A percentile compares a stretch with the other conserved stretches of the same genome.
phyloP scores from a whole-genome alignment of 1,140 invertebrate genomes.

The Caenorhabditis elegans region DNA sequence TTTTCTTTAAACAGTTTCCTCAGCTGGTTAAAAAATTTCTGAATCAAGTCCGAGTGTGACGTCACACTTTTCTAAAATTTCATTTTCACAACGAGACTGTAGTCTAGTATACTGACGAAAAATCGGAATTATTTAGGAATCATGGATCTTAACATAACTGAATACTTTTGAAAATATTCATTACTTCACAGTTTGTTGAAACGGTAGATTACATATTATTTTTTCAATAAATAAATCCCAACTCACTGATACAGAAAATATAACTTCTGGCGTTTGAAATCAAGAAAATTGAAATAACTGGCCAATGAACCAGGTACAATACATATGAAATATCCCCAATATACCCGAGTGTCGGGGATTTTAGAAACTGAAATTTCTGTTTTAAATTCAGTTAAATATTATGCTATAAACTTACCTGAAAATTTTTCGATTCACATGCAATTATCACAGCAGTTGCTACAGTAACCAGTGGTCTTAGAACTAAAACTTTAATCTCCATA shows the following conservation, averaged over 20 bases:
- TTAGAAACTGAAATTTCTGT: background rate
- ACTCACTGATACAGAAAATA: slow-evolving; percentile 1
- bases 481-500: background rate
- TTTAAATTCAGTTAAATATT: too few species aligned
- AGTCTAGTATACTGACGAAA: too few species aligned
- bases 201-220: too few species aligned
- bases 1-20: too few species aligned
- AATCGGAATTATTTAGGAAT: too few species aligned
- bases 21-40: too few species aligned
- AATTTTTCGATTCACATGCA: background rate
- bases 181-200: too few species aligned
- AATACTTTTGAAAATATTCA: too few species aligned
- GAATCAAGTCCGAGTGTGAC: too few species aligned
- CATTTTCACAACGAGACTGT: too few species aligned
- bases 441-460: background rate
- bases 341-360: background rate
- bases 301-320: slow-evolving; percentile 37
- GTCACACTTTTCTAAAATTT: too few species aligned
- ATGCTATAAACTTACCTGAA: background rate
- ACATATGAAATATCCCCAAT: slow-evolving; percentile 38
- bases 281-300: slow-evolving; percentile 13
- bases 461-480: background rate
- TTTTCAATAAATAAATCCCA: background rate
- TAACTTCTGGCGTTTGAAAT: background rate
- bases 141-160: too few species aligned